These are phyloP conservation scores for Caenorhabditis brenneri DNA, from an alignment of 1,140 invertebrate genomes.

Conservation along the genomic window DNA sequence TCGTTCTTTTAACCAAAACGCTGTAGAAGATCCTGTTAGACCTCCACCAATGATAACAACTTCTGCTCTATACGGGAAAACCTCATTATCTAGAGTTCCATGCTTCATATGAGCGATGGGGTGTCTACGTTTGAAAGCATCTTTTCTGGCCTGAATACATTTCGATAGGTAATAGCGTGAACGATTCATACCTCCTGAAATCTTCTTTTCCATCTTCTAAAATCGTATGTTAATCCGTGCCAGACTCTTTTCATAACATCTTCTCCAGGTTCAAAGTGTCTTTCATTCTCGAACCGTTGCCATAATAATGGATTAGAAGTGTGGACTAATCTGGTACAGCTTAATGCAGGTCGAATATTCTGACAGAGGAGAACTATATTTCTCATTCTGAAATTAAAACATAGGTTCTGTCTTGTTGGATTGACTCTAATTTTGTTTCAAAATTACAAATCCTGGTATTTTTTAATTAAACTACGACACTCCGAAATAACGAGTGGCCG, in stretches of 20 bases:
- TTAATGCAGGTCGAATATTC: not conserved
- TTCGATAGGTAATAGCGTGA: not conserved
- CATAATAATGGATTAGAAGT: not conserved
- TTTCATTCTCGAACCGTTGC: constrained; percentile 67
- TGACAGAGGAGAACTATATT: not conserved
- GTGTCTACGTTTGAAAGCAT: constrained; percentile 65
- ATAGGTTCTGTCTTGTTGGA: not conserved
- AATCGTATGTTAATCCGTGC: constrained; percentile 69
- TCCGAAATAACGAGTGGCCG: not conserved
- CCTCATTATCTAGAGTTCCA: constrained; percentile 58
- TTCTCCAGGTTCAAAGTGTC: constrained; percentile 69
- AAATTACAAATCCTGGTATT: not conserved
- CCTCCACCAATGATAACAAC: constrained; percentile 90
- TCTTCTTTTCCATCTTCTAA: constrained; percentile 62
- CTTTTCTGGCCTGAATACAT: constrained; percentile 62
- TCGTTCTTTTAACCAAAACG: constrained; percentile 86
- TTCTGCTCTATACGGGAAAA: constrained; percentile 76
- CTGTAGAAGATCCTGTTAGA: constrained; percentile 82
- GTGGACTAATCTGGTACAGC: not conserved
- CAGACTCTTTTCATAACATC: constrained; percentile 64
- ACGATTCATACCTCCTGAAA: constrained; percentile 60
- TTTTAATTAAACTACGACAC: not conserved
- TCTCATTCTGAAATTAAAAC: constrained; percentile 18
- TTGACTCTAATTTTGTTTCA: not conserved
- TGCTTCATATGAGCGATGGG: constrained; percentile 68